phyloP scores from a whole-genome alignment of 2,113 vertebrate genomes.

The Eurystomus gularis region DNA sequence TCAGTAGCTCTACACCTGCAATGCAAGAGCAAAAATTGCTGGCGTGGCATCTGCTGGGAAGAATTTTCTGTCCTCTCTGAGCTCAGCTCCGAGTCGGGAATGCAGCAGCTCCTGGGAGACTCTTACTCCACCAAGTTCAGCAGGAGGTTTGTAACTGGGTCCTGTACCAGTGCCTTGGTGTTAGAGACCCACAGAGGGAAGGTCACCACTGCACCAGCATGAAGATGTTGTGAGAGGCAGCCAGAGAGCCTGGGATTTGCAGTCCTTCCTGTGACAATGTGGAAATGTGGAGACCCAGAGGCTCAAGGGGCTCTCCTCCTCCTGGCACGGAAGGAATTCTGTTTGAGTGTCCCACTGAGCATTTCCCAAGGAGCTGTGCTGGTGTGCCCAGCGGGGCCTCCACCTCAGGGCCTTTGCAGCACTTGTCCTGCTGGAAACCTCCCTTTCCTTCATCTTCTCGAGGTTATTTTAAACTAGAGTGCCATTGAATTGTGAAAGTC shows the following conservation, averaged over 20 bases:
- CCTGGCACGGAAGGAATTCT: neutral
- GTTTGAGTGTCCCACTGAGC: neutral
- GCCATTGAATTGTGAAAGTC: neutral
- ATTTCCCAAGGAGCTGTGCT: neutral
- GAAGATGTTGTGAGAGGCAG: neutral
- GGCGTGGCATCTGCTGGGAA: neutral
- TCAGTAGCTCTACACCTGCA: neutral
- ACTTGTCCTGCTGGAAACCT: neutral
- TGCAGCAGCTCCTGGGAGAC: neutral
- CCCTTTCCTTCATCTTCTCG: fast-evolving
- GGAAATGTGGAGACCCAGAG: neutral
- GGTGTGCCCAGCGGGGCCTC: neutral
- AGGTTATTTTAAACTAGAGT: neutral
- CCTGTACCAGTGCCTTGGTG: neutral
- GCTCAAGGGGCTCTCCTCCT: neutral
- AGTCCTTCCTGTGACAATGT: neutral
- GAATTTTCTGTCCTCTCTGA: neutral
- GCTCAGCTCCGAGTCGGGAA: neutral
- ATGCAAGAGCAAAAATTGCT: neutral
- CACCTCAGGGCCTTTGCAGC: neutral
- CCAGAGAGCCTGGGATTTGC: neutral
- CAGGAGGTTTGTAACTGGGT: neutral
- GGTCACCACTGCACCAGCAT: neutral
- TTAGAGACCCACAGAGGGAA: neutral
- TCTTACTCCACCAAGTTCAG: neutral